Conservation (phyloP, 2,797 vertebrate species). For the Rhinogobio ventralis region DNA sequence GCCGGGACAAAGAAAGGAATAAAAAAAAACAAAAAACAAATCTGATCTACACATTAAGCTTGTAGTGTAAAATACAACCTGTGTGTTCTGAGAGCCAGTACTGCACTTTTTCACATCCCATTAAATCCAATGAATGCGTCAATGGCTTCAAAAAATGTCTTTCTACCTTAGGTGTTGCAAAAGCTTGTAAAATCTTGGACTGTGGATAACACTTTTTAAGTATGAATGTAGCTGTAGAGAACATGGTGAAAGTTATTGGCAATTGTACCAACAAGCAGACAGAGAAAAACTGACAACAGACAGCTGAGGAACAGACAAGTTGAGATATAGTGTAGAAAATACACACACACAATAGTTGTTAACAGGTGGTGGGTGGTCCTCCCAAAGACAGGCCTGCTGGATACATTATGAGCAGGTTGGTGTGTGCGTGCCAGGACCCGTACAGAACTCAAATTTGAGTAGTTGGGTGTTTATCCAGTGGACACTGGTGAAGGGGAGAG, state of each 20-base stretch:
- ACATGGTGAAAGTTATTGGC: not conserved
- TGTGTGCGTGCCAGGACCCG: slow-evolving; percentile 38
- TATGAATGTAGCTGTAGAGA: not conserved
- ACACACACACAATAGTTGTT: slow-evolving; percentile 25
- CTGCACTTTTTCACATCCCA: not conserved
- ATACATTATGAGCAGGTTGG: slow-evolving; percentile 35
- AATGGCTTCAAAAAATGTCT: not conserved
- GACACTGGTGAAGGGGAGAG: slow-evolving; percentile 23
- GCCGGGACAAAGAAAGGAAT: not conserved
- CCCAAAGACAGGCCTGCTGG: slow-evolving; percentile 42
- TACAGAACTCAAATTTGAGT: slow-evolving; percentile 27
- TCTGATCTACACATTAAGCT: not conserved
- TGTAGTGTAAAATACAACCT: not conserved
- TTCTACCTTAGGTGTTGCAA: not conserved
- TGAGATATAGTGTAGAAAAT: slow-evolving; percentile 32
- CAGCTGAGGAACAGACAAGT: slow-evolving; percentile 33
- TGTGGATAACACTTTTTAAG: not conserved
- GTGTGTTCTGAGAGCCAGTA: not conserved
- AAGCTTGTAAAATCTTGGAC: not conserved
- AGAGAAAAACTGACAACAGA: slow-evolving; percentile 36
- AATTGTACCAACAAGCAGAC: not conserved
- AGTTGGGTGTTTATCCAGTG: slow-evolving; percentile 42
- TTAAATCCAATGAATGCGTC: not conserved
- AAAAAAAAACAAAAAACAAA: not conserved
- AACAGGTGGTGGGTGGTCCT: slow-evolving; percentile 43